These are phyloP conservation scores for Tortrix viridana DNA, from an alignment of 2,888 invertebrate genomes.

Conservation along the genomic window DNA sequence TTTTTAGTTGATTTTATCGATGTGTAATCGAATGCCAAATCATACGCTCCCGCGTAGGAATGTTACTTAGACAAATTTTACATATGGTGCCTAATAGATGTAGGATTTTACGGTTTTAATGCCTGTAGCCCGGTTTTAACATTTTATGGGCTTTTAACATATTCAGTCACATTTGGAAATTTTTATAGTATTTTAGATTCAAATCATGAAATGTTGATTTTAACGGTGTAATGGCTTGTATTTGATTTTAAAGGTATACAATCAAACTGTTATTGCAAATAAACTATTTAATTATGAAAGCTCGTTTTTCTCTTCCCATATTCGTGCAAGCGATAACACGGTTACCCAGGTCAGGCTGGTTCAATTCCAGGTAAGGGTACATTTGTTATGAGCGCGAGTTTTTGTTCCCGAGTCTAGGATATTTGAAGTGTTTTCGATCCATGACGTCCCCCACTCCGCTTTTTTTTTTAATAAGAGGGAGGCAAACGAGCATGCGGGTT, in stretches of 20 bases:
- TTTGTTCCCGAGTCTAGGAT: too few species aligned
- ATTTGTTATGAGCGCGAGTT: too few species aligned
- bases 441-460: too few species aligned
- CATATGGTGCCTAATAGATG: constrained; percentile 58
- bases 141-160: constrained; percentile 55
- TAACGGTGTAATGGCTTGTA: constrained; percentile 58
- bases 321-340: too few species aligned
- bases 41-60: constrained; percentile 62
- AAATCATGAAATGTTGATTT: constrained; percentile 67
- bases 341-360: too few species aligned
- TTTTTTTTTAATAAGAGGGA: too few species aligned
- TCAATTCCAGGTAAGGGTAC: too few species aligned
- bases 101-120: constrained; percentile 66
- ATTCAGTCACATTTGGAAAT: constrained; percentile 54
- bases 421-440: too few species aligned
- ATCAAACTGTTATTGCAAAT: constrained; percentile 49
- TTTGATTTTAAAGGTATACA: constrained; percentile 62
- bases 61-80: constrained; percentile 59
- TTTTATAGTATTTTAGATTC: constrained; percentile 62
- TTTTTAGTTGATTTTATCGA: constrained; percentile 22
- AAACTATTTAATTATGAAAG: constrained; percentile 37
- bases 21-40: constrained; percentile 21
- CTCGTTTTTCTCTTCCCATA: background rate
- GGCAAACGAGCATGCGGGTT: too few species aligned
- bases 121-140: constrained; percentile 53